These are phyloP conservation scores for Invenusta paracnida DNA, from an alignment of 2,888 invertebrate genomes.

Conservation along the genomic window DNA sequence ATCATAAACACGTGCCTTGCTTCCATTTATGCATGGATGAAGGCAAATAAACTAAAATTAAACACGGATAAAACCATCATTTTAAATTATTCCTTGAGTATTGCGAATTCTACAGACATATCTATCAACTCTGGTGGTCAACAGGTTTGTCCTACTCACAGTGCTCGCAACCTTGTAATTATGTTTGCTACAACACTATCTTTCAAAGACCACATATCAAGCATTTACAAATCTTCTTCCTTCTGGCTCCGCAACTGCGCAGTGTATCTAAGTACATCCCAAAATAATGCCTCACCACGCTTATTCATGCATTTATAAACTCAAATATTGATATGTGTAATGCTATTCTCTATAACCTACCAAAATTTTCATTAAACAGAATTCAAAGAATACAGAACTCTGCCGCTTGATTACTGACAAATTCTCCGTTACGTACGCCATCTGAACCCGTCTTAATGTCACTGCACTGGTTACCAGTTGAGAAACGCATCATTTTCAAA, in stretches of 20 bases:
- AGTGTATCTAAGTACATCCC: neutral
- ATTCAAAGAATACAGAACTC: no score
- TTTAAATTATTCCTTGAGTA: neutral
- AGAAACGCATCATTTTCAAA: neutral
- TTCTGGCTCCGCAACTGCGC: neutral
- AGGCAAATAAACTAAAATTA: neutral
- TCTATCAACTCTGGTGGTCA: neutral
- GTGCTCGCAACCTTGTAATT: neutral
- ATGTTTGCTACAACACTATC: neutral
- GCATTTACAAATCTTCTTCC: neutral
- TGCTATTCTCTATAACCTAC: no score
- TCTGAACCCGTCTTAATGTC: neutral
- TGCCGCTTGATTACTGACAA: no score
- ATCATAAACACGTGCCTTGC: neutral
- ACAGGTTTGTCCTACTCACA: neutral
- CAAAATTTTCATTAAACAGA: no score
- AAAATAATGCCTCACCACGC: neutral
- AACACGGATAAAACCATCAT: neutral
- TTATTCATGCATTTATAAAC: neutral
- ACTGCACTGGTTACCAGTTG: neutral
- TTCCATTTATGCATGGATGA: neutral
- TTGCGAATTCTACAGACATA: neutral
- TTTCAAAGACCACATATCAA: neutral
- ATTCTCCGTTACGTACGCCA: neutral
- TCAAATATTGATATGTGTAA: neutral